These are phyloP conservation scores for Cataglyphis rosenhaueri DNA, from an alignment of 2,888 invertebrate species.

Conservation along the genomic window DNA sequence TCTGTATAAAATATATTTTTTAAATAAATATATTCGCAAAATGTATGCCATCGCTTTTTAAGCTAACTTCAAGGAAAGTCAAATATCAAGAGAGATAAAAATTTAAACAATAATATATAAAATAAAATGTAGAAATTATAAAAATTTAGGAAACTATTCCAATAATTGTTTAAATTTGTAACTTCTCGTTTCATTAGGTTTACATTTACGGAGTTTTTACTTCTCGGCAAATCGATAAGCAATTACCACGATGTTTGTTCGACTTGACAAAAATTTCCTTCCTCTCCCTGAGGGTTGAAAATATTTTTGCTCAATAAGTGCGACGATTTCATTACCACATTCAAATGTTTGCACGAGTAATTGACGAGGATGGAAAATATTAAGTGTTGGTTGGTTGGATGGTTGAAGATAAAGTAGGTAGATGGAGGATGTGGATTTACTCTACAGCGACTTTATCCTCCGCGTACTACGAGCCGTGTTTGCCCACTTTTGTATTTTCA, in stretches of 20 bases:
- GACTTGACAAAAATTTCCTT: slow-evolving; percentile 10
- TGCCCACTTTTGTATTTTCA: slow-evolving; percentile 33
- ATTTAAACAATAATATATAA: neutral
- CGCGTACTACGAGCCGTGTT: slow-evolving; percentile 9
- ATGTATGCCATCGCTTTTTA: too few relatives aligned
- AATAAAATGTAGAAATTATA: neutral
- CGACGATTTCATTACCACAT: neutral
- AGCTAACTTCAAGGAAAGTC: too few relatives aligned
- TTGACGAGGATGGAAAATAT: slow-evolving; percentile 42
- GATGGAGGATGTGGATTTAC: neutral
- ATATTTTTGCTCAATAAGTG: slow-evolving; percentile 7
- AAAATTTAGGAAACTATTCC: neutral
- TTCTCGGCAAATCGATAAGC: slow-evolving; percentile 3
- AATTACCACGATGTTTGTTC: slow-evolving; percentile 12
- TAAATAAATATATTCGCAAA: neutral
- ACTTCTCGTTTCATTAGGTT: neutral
- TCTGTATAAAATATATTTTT: neutral
- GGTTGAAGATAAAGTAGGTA: neutral
- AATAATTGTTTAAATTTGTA: neutral
- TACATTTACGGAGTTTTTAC: neutral
- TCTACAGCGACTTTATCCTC: neutral
- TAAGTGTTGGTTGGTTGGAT: slow-evolving; percentile 22
- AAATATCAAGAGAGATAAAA: too few relatives aligned
- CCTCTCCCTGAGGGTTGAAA: neutral
- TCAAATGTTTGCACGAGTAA: slow-evolving; percentile 36